Evolutionary conservation across 2,797 vertebrate genomes (phyloP), one percentile per base, ranked within the genome.

Genomic region (Hippoglossus hippoglossus): DNA sequence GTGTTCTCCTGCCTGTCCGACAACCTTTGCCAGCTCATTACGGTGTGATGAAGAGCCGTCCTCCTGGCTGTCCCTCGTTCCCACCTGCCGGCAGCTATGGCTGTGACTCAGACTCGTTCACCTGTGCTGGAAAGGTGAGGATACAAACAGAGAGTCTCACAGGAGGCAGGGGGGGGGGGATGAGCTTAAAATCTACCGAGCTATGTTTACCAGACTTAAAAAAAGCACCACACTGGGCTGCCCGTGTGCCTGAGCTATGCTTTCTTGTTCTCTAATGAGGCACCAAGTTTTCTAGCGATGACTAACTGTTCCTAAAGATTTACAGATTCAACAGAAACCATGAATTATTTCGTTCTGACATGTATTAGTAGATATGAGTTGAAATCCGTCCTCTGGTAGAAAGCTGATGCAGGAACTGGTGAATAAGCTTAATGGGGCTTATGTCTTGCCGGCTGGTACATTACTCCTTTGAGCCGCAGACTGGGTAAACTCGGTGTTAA

Each of bases 1-100:
- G 91, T 92, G 85, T 90, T 91, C 81, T 79, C 58, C 70, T 91
- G 87, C 83, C 89, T 86, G 85, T 91, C 83, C 82, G 53, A 66
- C 86, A 86, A 81, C 82, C 78, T 82, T 82, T 82, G 83, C 87
- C 92, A 91, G 86, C 87, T 92, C 89, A 81, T 92, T 91, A 88
- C 47, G n/a, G 78, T 44, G 85, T 89, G 92, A 91, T 90, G 86
- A 88, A 93, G 87, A 81, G 87, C 82, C 24, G 78, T 83, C 68
- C 16, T 56, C 85, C 71, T 83, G 71, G 68, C 79, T 62, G 72
- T 83, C 61, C 63, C 63, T 81, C 47, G 57, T 51, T 75, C 71
- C 87, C 81, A 68, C 82, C 80, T 82, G 75, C 87, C 84, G 81
- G 70, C 71, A 81, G 77, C 63, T 22, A 39, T 25, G 63, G 71